These are phyloP conservation scores for Crepidodera aurea DNA, from an alignment of 2,888 invertebrate species.

Conservation along the genomic window DNA sequence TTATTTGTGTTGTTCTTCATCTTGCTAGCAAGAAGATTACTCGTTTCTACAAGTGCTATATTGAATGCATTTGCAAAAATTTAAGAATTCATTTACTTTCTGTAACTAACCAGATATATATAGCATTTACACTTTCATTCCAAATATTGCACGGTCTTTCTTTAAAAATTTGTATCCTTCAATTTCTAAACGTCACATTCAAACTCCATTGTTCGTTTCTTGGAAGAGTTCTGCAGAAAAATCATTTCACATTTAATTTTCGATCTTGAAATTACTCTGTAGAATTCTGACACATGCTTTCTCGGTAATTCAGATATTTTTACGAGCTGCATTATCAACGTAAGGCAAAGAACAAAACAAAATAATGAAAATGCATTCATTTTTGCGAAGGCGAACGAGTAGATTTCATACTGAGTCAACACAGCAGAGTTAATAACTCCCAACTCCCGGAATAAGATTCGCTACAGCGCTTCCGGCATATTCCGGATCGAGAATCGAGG, in stretches of 20 bases:
- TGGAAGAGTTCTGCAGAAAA: not conserved
- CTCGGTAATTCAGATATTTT: constrained; percentile 37
- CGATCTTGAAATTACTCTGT: constrained; percentile 21
- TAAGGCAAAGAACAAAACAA: constrained; percentile 49
- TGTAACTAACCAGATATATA: no score
- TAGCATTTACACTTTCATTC: no score
- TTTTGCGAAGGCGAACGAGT: constrained; percentile 54
- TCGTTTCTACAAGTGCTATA: no score
- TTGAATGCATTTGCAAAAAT: no score
- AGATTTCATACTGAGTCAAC: constrained; percentile 49
- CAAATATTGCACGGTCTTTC: no score
- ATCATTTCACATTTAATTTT: constrained; percentile 25
- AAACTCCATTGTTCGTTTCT: not conserved
- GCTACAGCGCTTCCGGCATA: constrained; percentile 52
- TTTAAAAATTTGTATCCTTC: no score
- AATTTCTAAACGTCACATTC: not conserved
- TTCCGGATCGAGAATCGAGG: constrained; percentile 44
- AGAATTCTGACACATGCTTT: constrained; percentile 13
- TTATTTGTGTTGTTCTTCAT: no score
- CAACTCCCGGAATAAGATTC: constrained; percentile 52
- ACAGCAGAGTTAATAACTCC: constrained; percentile 53
- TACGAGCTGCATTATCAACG: constrained; percentile 49
- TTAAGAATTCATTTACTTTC: no score
- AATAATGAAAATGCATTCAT: constrained; percentile 58
- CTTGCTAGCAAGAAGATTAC: no score